Conservation (phyloP, 2,888 invertebrate species). For the Apomyelois bistriatella region DNA sequence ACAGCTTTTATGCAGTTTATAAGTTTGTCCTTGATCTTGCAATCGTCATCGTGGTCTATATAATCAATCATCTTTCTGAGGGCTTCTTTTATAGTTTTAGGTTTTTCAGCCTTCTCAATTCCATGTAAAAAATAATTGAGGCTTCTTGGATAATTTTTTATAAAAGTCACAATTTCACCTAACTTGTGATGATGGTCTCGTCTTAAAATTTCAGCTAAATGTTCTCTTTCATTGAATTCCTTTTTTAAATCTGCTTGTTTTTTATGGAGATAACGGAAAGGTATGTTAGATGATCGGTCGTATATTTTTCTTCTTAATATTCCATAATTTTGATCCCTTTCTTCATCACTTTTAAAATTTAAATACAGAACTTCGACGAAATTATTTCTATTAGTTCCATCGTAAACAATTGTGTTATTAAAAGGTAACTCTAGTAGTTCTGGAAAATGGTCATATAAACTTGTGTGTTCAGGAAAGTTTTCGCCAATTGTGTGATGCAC, state of each 20-base stretch:
- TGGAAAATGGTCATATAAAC: background rate
- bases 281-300: background rate
- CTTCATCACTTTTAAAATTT: background rate
- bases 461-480: background rate
- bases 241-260: background rate
- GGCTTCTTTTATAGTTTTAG: slow-evolving; percentile 27
- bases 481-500: background rate
- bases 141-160: background rate
- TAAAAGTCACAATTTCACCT: background rate
- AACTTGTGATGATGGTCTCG: background rate
- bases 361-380: background rate
- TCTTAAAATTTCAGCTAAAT: background rate
- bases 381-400: background rate
- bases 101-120: background rate
- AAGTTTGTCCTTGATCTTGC: slow-evolving; percentile 22
- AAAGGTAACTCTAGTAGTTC: background rate
- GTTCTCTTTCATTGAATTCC: background rate
- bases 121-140: background rate
- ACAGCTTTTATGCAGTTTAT: slow-evolving; percentile 24
- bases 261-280: background rate
- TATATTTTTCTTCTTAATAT: background rate
- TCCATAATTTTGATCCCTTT: background rate
- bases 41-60: slow-evolving; percentile 28
- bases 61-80: slow-evolving; percentile 37
- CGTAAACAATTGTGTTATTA: background rate